These are phyloP conservation scores for Podabrus alpinus DNA, from an alignment of 2,888 invertebrate genomes.

Conservation along the genomic window DNA sequence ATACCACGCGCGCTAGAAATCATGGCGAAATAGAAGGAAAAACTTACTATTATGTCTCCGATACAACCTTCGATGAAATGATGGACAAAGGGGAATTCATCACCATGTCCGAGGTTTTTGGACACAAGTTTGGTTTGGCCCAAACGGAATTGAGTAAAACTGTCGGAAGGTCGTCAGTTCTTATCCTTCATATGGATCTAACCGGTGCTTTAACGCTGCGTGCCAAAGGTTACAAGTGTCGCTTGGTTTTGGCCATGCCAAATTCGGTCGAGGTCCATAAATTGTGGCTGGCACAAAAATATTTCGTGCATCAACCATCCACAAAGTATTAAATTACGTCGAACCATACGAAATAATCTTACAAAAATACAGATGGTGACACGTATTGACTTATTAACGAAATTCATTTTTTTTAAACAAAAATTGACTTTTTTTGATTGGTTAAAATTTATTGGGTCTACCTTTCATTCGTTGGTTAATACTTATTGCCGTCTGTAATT, in stretches of 20 bases:
- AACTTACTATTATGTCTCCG: slow-evolving; percentile 47
- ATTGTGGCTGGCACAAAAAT: slow-evolving; percentile 45
- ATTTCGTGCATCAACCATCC: slow-evolving; percentile 1
- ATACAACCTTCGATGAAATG: slow-evolving; percentile 51
- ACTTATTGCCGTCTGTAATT: no score
- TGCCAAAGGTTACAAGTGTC: slow-evolving; percentile 48
- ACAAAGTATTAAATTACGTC: neutral
- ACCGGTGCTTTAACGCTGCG: slow-evolving; percentile 50
- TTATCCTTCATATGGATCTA: slow-evolving; percentile 53
- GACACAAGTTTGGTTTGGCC: slow-evolving; percentile 54
- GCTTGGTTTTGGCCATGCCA: slow-evolving; percentile 50
- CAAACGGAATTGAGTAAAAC: slow-evolving; percentile 47
- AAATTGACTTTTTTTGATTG: no score
- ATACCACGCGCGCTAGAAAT: slow-evolving; percentile 50
- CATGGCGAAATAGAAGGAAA: slow-evolving; percentile 43
- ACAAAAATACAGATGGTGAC: no score
- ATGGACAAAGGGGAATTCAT: slow-evolving; percentile 52
- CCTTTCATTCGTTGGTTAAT: no score
- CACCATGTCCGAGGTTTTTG: slow-evolving; percentile 52
- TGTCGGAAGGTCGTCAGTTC: slow-evolving; percentile 43
- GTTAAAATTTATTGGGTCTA: no score
- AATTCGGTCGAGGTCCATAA: slow-evolving; percentile 48
- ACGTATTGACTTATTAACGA: no score
- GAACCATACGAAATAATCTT: no score
- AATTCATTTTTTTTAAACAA: no score